Evolutionary conservation across 2,113 vertebrate species (phyloP).

Genomic region (Calidris pygmaea): DNA sequence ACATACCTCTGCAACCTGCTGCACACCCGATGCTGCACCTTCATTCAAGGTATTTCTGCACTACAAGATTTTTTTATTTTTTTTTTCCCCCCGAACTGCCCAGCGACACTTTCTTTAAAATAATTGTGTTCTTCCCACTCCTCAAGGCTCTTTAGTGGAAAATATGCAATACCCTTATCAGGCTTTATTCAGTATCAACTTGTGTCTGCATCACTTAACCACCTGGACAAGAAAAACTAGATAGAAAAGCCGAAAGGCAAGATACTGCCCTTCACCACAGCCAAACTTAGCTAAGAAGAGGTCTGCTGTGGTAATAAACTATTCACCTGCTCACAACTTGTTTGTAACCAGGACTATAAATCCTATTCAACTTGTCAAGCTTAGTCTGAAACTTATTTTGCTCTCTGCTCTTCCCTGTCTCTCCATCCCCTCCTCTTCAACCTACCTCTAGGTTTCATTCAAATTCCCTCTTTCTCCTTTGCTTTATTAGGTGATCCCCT

Average conservation of each 20-base stretch:
- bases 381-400: not conserved
- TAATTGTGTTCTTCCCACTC: conserved; percentile 9
- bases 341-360: not conserved
- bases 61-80: conserved; percentile 35
- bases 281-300: not conserved
- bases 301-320: not conserved
- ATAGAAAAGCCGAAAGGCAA: conserved; percentile 3
- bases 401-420: not conserved
- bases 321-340: not conserved
- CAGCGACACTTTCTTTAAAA: conserved; percentile 54
- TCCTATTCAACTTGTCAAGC: not conserved
- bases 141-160: conserved; percentile 43
- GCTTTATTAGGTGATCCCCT: not conserved
- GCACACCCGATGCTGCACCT: conserved; percentile 45
- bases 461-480: not conserved
- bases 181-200: not conserved
- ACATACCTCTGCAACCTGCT: conserved; percentile 15
- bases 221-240: conserved; percentile 22
- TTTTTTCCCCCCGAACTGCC: conserved; percentile 21
- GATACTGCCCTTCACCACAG: not conserved
- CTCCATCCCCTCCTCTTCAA: not conserved
- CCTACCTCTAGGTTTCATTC: not conserved
- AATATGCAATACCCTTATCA: conserved; percentile 48
- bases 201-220: not conserved
- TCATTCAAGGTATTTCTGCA: conserved; percentile 55